Base-by-base conservation (phyloP, 2,888 invertebrate species). In the Oscheius sp. region DNA sequence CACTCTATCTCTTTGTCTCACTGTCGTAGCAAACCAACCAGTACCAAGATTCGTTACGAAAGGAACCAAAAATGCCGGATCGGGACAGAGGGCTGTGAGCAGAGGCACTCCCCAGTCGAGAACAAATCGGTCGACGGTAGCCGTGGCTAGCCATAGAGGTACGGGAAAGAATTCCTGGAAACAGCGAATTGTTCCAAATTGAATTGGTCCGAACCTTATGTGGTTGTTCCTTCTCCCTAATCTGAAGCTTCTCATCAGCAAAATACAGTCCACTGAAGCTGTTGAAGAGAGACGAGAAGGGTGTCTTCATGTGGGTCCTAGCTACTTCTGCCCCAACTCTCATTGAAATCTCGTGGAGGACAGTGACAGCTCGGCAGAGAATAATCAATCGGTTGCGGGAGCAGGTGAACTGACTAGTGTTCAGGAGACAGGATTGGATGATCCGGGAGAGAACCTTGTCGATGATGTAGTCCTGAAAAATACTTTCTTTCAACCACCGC, bases 401-500 rank as follows among this genome's bases (percentile, higher is more conserved):
- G 5, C 77, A 66, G 1, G 85, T 79, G 65, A 81, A 80, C 33
- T 73, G 76, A 50, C 78, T 76, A 5, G 75, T 71, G 29, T 53
- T 47, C 32, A 77, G 73, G 10, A 79, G 73, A n/a, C 75, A 59
- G 21, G 75, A 74, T 7, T 65, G 66, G 35, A 81, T 63, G 5
- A 79, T 70, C 42, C 78, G 75, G 88, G 94, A 93, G 0, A 98
- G 90, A 62, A 96, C 94, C 33, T 93, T 93, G 86, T 93, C 93
- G 32, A 96, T 92, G 75, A 97, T 93, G 0, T 93, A 93, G 87
- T 96, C 96, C 94, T 96, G 91, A 50, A 91, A 90, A 21, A 21
- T 21, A 21, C 21, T 21, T 21, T 48, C 7, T 48, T 21, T 21
- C 21, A 21, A 21, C 21, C 21, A 21, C 21, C 21, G 21, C 21